These are phyloP conservation scores for Styela plicata DNA, from an alignment of 23 tunicate species.

Conservation along the genomic window DNA sequence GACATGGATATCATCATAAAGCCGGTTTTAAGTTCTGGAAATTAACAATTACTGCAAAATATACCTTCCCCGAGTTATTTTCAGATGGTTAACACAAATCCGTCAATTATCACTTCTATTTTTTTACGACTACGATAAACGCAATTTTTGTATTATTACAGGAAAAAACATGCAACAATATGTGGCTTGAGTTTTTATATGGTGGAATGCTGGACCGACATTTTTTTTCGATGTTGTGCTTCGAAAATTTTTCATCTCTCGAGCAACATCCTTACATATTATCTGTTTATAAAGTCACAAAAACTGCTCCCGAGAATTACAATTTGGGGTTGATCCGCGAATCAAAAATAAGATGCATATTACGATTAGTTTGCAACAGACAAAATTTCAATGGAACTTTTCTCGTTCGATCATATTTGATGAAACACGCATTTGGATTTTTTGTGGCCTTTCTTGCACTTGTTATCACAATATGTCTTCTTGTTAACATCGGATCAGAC, in stretches of 20 bases:
- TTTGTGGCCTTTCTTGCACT: background rate
- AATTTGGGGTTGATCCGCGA: background rate
- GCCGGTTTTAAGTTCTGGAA: too few relatives aligned
- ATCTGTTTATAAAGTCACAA: constrained; percentile 22
- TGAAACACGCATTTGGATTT: constrained; percentile 3
- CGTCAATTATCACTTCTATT: too few relatives aligned
- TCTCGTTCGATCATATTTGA: constrained; percentile 3
- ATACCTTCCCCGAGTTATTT: too few relatives aligned
- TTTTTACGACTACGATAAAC: too few relatives aligned
- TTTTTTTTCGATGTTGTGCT: constrained; percentile 30
- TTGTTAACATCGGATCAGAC: background rate
- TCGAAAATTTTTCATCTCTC: constrained; percentile 23
- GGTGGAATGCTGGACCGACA: constrained; percentile 30
- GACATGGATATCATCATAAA: too few relatives aligned
- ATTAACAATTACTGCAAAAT: too few relatives aligned
- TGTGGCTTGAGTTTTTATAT: too few relatives aligned
- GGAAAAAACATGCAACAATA: too few relatives aligned
- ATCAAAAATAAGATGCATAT: constrained; percentile 11
- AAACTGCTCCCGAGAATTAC: background rate
- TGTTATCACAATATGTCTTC: background rate
- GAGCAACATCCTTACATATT: constrained; percentile 31
- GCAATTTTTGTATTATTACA: too few relatives aligned
- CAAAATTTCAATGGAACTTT: constrained; percentile 4
- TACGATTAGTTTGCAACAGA: background rate
- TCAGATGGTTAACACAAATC: too few relatives aligned